Base-by-base conservation (phyloP, 64 coral and sea anemone species). In the Montipora sp. region DNA sequence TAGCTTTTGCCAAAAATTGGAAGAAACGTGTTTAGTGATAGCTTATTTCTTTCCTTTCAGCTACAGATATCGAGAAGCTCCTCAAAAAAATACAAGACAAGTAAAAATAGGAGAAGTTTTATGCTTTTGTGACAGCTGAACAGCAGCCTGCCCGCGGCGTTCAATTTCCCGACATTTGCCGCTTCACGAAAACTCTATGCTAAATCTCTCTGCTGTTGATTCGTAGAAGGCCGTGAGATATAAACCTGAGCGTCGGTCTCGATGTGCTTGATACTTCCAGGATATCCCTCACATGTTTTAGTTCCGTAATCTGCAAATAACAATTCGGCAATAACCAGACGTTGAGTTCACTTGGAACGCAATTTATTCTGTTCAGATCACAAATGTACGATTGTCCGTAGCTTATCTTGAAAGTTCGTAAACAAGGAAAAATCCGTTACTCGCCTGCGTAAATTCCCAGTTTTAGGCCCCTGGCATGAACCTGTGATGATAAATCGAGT, bases 381-480 rank as follows among this genome's bases (percentile, higher is more conserved):
- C 9, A 63, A 63, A 63, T 63, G 3, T 63, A 3, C 8, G 0
- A 15, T 14, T 63, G 60, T 8, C 10, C 60, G 13, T 10, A 15
- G 13, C 13, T 3, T 63, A 3, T 16, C 60, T 63, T 11, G 14
- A 14, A 16, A 63, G 60, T 4, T 63, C 3, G 9, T 63, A 12
- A 63, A 63, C 14, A 63, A 16, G 3, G 14, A 12, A 16, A 16
- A 63, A 55, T 55, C 10, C 6, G 21, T 2, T 15, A 23, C 46
- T 48, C 80, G 80, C 91, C 91, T 71, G 96, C 96, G 61, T 98
- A 98, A 49, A 98, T 91, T 6, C 96, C 96, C 43, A 98, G 92
- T 21, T 98, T 98, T 12, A 98, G 96, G 36, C 96, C 96, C 20
- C 95, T 95, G 58, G 93, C 82, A 70, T 98, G 96, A 75, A 98